Conservation (phyloP, 2,888 invertebrate species). For the Anticlea derivata region DNA sequence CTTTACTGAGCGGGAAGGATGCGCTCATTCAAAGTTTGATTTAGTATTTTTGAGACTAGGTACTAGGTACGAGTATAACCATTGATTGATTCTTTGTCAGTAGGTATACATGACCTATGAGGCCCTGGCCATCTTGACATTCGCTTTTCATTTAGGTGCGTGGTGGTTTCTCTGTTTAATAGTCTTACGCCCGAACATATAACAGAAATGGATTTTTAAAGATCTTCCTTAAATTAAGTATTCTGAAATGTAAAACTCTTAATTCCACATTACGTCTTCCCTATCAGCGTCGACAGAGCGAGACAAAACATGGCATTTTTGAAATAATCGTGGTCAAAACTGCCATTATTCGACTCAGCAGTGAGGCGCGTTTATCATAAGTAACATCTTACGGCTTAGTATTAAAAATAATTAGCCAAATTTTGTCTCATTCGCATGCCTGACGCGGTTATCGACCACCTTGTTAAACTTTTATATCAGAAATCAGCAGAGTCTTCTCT, state of each 20-base stretch:
- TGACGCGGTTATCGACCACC: constrained; percentile 38
- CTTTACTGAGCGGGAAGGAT: too few relatives aligned
- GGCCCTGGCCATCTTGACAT: too few relatives aligned
- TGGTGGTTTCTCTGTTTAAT: constrained; percentile 1
- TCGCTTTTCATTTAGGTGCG: not conserved
- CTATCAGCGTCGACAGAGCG: constrained; percentile 35
- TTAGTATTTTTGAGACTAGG: too few relatives aligned
- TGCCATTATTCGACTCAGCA: constrained; percentile 29
- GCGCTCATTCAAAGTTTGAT: too few relatives aligned
- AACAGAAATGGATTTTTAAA: constrained; percentile 23
- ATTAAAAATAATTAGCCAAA: constrained; percentile 38
- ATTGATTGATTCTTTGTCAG: not conserved
- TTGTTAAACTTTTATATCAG: constrained; percentile 37
- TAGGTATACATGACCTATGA: not conserved
- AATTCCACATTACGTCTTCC: constrained; percentile 35
- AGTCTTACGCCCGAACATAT: constrained; percentile 26
- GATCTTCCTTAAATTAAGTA: constrained; percentile 26
- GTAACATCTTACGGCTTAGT: constrained; percentile 31
- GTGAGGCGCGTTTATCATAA: constrained; percentile 30
- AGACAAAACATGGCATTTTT: constrained; percentile 36
- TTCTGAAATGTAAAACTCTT: constrained; percentile 30
- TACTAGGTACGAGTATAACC: too few relatives aligned
- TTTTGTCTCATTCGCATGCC: constrained; percentile 38
- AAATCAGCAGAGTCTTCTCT: constrained; percentile 45
- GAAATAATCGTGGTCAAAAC: constrained; percentile 25